phyloP scores from a whole-genome alignment of 2,797 vertebrate species.

The Enteromius viviparus region DNA sequence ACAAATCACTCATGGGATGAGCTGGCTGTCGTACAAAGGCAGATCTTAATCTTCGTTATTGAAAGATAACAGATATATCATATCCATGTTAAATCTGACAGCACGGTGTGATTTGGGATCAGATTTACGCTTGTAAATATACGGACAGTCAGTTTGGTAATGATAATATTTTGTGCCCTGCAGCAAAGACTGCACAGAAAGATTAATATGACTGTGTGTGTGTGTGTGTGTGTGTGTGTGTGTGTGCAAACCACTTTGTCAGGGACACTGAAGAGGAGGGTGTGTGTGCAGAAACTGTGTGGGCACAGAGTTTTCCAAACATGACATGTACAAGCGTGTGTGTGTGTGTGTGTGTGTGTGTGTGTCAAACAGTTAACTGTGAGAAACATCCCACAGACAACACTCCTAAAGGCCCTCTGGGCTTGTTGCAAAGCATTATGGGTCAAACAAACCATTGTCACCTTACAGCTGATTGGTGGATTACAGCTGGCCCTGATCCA shows the following conservation, averaged over 20 bases:
- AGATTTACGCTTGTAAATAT: conserved; percentile 36
- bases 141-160: conserved; percentile 26
- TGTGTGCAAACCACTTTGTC: conserved; percentile 16
- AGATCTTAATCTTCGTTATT: conserved; percentile 40
- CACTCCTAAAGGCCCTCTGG: conserved; percentile 1
- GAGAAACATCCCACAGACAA: conserved; percentile 26
- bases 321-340: conserved; percentile 22
- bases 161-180: conserved; percentile 33
- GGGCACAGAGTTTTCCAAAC: conserved; percentile 1
- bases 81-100: conserved; percentile 41
- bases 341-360: neutral
- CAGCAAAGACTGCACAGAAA: conserved; percentile 29
- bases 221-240: neutral
- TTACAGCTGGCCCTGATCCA: conserved; percentile 46
- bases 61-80: conserved; percentile 50
- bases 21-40: conserved; percentile 12
- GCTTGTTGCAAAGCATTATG: conserved; percentile 36
- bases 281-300: conserved; percentile 32
- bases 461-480: conserved; percentile 28
- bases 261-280: neutral
- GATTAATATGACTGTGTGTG: conserved; percentile 2
- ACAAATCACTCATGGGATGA: conserved; percentile 7
- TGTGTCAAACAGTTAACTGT: conserved; percentile 15
- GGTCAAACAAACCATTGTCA: conserved; percentile 31
- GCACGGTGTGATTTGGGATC: conserved; percentile 24